Base-by-base conservation (phyloP, 2,113 vertebrate species). In the Platichthys stellatus region DNA sequence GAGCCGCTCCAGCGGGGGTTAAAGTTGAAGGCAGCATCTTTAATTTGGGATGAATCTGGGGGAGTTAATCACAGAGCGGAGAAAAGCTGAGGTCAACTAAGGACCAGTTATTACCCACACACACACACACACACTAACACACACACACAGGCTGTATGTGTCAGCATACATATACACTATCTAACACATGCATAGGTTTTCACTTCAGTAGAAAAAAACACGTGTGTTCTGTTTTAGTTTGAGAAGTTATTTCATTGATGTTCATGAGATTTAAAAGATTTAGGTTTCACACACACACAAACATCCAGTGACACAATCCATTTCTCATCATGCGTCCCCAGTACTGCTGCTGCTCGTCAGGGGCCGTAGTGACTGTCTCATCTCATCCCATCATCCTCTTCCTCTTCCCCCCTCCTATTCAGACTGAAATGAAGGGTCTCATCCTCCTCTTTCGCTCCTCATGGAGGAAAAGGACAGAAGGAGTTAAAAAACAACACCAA, bases 31-130 rank as follows among this genome's bases (percentile, higher is more conserved):
- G 43, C 74, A 53, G 45, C 69, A 21, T 82, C 75, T 91, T 88
- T 92, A 87, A 92, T 90, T 90, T 92, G 72, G 72, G 66, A 85
- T 81, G 80, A 66, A 85, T 86, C 47, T 67, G 61, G 67, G 67
- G 51, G 53, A 45, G 72, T 70, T 90, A 87, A 91, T 91, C 65
- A 88, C 88, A 90, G 78, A 75, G 85, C 76, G 28, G 65, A 24
- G 78, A 72, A 81, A 74, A 43, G 54, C 56, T 88, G 80, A 86
- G 82, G 72, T 75, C 69, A 81, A 83, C 66, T 61, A 1, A 80
- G 31, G 78, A 68, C 75, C 80, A 83, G 78, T 91, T 80, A 86
- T 89, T 88, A 85, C 63, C 65, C 13, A 18, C 20, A 53, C 2
- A n/a, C 6, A 31, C 54, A 71, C 65, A 71, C 38, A 20, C 43